These are phyloP conservation scores for Ectemnius cavifrons DNA, from an alignment of 2,888 invertebrate species.

Conservation along the genomic window DNA sequence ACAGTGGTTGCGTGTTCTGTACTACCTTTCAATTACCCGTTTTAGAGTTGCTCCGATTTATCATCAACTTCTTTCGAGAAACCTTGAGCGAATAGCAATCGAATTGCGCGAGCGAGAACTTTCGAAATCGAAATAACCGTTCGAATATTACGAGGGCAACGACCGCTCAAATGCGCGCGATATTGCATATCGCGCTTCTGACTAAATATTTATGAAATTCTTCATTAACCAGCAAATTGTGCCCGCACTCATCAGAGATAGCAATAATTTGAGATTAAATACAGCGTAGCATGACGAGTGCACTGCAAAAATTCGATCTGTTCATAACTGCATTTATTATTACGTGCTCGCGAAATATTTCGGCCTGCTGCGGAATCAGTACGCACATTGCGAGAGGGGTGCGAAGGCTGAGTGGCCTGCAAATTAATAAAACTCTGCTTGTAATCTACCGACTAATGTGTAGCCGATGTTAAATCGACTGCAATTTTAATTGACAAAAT, in stretches of 20 bases:
- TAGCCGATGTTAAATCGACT: slow-evolving; percentile 36
- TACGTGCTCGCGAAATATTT: neutral
- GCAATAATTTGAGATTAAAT: neutral
- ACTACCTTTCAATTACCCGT: too few species aligned
- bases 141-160: too few species aligned
- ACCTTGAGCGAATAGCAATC: too few species aligned
- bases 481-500: slow-evolving; percentile 38
- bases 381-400: neutral
- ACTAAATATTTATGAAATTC: too few species aligned
- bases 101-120: too few species aligned
- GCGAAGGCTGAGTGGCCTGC: slow-evolving; percentile 15
- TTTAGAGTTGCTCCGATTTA: too few species aligned
- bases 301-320: neutral
- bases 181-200: too few species aligned
- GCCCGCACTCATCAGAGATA: neutral
- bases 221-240: neutral
- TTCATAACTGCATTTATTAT: neutral
- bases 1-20: too few species aligned
- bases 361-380: neutral
- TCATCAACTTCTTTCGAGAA: too few species aligned
- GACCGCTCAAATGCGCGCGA: too few species aligned
- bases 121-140: too few species aligned
- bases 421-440: slow-evolving; percentile 21
- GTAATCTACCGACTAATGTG: slow-evolving; percentile 35
- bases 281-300: neutral